These are phyloP conservation scores for Galago senegalensis DNA, from an alignment of 2,797 vertebrate species.

Conservation along the genomic window DNA sequence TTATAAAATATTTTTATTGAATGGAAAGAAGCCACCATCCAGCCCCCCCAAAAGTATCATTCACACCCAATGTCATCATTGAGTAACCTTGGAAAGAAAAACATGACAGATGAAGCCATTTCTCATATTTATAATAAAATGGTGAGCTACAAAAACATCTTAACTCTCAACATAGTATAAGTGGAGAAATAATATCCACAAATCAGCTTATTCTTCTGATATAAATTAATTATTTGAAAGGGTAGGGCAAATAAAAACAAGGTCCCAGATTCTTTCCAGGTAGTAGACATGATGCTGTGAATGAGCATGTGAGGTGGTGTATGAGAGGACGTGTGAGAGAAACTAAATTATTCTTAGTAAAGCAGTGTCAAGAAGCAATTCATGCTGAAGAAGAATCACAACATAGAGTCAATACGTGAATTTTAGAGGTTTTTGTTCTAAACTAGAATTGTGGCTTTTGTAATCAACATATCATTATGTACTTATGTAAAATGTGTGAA, in stretches of 20 bases:
- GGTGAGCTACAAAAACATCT: not conserved
- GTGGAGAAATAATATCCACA: not conserved
- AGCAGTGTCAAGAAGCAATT: not conserved
- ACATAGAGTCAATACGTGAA: not conserved
- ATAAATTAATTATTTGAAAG: not conserved
- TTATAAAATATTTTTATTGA: not conserved
- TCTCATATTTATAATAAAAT: not conserved
- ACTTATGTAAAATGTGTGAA: not conserved
- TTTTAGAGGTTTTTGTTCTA: not conserved
- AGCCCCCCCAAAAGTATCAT: not conserved
- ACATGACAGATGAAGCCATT: not conserved
- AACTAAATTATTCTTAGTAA: not conserved
- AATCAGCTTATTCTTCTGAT: not conserved
- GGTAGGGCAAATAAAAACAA: not conserved
- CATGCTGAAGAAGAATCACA: not conserved
- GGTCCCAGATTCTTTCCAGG: not conserved
- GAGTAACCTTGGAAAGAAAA: not conserved
- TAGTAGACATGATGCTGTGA: not conserved
- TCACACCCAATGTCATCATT: not conserved
- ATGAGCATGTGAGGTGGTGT: not conserved
- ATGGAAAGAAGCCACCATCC: not conserved
- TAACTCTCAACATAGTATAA: not conserved
- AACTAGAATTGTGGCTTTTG: not conserved
- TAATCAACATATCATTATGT: not conserved
- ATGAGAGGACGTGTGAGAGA: not conserved